Conservation (phyloP, 2,113 vertebrate genomes). For the Bostrychus sinensis region DNA sequence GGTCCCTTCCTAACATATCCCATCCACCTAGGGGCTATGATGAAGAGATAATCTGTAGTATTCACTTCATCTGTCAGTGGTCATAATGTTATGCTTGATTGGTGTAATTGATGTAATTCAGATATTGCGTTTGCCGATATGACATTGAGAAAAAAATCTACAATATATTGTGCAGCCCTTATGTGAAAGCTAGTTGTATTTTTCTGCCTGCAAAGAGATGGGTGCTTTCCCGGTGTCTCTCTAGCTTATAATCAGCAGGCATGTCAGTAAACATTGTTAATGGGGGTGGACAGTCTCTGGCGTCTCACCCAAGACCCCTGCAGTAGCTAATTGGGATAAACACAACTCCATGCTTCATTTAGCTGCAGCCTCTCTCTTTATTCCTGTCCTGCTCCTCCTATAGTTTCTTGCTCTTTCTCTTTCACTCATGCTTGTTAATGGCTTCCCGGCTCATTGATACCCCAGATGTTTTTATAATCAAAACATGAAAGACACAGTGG, state of each 20-base stretch:
- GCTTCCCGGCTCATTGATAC: slow-evolving; percentile 73
- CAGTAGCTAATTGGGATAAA: slow-evolving; percentile 81
- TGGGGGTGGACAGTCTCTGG: slow-evolving; percentile 73
- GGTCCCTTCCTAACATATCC: too few relatives aligned
- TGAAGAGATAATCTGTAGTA: too few relatives aligned
- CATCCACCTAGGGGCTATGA: too few relatives aligned
- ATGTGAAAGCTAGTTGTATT: slow-evolving; percentile 4
- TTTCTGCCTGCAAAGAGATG: slow-evolving; percentile 37
- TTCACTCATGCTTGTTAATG: slow-evolving; percentile 65
- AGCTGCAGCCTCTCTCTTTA: slow-evolving; percentile 56
- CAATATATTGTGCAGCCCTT: background rate
- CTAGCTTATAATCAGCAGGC: slow-evolving; percentile 66
- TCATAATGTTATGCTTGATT: too few relatives aligned
- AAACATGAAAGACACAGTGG: slow-evolving; percentile 69
- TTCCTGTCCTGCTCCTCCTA: slow-evolving; percentile 32
- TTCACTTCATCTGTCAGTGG: too few relatives aligned
- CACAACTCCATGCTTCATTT: slow-evolving; percentile 79
- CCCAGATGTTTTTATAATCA: slow-evolving; percentile 75
- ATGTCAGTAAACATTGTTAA: slow-evolving; percentile 81
- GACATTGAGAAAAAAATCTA: background rate
- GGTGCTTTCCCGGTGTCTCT: slow-evolving; percentile 50
- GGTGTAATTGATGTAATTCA: too few relatives aligned
- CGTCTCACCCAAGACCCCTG: slow-evolving; percentile 70
- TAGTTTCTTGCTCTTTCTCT: slow-evolving; percentile 39
- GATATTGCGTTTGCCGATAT: too few relatives aligned